Conservation (phyloP, 2,797 vertebrate species). For the Florisuga fusca region DNA sequence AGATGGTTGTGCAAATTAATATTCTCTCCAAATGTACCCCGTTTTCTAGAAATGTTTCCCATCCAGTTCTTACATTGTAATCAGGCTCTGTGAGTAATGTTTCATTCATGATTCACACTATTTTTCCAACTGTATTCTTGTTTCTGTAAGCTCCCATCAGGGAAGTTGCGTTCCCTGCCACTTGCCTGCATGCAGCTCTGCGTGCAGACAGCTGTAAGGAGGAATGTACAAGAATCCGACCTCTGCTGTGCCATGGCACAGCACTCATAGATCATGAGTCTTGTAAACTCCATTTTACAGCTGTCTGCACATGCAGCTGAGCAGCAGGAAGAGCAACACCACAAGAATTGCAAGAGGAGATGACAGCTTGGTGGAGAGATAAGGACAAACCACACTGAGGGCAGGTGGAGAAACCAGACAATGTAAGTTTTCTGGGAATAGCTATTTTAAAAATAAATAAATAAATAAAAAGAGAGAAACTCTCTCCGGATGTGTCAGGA, state of each 20-base stretch:
- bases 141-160: neutral
- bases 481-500: neutral
- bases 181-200: neutral
- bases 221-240: neutral
- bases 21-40: neutral
- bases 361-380: neutral
- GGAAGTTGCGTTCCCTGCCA: neutral
- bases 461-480: neutral
- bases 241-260: constrained; percentile 1
- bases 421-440: neutral
- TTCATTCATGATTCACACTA: constrained; percentile 5
- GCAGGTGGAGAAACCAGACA: constrained; percentile 8
- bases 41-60: neutral
- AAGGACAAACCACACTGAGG: neutral
- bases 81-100: neutral
- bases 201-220: neutral
- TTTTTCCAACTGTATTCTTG: neutral
- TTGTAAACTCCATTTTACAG: constrained; percentile 40
- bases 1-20: neutral
- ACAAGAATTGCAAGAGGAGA: neutral
- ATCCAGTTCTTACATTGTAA: neutral
- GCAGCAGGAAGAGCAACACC: constrained; percentile 15
- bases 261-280: neutral
- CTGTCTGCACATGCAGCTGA: constrained; percentile 25
- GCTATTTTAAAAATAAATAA: neutral